A percentile compares a stretch with the other conserved stretches of the same genome.
Conservation (phyloP, 2,797 vertebrate genomes). For the Macropus fuliginosus region DNA sequence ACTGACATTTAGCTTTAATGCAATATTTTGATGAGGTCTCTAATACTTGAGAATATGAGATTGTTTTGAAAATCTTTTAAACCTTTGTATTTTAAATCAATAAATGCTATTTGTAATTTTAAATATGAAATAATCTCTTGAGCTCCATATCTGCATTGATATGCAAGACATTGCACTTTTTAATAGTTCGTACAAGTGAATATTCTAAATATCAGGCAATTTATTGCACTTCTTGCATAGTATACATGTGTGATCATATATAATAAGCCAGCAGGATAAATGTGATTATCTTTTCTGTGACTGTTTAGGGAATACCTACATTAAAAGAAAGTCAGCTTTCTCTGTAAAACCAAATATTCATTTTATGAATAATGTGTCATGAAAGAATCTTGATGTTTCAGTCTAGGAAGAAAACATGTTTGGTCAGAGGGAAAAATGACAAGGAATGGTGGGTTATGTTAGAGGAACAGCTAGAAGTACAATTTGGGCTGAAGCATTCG, state of each 20-base stretch:
- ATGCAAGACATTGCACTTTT: constrained; percentile 22
- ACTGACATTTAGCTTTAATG: constrained; percentile 38
- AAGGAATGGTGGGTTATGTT: neutral
- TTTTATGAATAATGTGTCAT: neutral
- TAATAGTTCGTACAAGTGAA: neutral
- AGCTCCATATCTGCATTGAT: constrained; percentile 2
- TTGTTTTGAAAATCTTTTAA: constrained; percentile 50
- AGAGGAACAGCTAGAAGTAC: neutral
- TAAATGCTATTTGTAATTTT: neutral
- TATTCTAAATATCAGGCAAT: neutral
- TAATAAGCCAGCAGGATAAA: neutral
- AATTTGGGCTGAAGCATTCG: neutral
- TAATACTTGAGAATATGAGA: constrained; percentile 37
- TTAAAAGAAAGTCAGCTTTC: neutral
- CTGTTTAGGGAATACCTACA: neutral
- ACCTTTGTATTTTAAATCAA: constrained; percentile 26
- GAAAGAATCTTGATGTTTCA: neutral
- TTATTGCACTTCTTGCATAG: neutral
- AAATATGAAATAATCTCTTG: constrained; percentile 39
- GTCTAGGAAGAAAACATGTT: neutral
- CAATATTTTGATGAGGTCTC: constrained; percentile 53
- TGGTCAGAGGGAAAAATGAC: accelerated
- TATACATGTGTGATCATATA: neutral
- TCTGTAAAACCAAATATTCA: neutral
- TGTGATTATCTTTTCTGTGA: neutral